Base-by-base conservation (phyloP, 1,140 invertebrate species). In the Amphibalanus amphitrite region DNA sequence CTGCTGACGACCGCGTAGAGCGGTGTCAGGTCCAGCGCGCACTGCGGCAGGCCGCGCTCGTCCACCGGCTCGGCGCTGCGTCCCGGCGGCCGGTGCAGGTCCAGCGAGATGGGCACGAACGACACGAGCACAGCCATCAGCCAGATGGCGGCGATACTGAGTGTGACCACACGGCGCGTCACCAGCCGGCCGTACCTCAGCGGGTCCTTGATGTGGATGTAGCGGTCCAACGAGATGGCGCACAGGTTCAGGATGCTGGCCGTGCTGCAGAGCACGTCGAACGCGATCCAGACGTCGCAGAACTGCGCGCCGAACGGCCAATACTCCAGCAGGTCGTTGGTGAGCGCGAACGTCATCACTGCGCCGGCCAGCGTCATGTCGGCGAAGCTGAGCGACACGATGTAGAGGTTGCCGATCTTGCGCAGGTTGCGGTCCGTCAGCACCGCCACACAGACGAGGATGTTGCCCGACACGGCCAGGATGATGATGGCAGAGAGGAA, bases 201-300 rank as follows among this genome's bases (percentile, higher is more conserved):
- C 71, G n/a, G n/a, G n/a, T n/a, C n/a, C n/a, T n/a, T n/a, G n/a
- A n/a, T n/a, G n/a, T n/a, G n/a, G n/a, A n/a, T n/a, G n/a, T n/a
- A n/a, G n/a, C n/a, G n/a, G n/a, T n/a, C n/a, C n/a, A n/a, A n/a
- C n/a, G n/a, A n/a, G n/a, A n/a, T n/a, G n/a, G n/a, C n/a, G n/a
- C n/a, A n/a, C n/a, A n/a, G n/a, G n/a, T n/a, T n/a, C n/a, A 99
- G 85, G 77, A 99, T 99, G 73, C 95, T 98, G 30, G 96, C 95
- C 67, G 96, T 98, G 75, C 91, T 97, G 82, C 95, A 98, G 92
- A 98, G 97, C 76, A 99, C 94, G 83, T 99, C 96, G 79, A 97
- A 96, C 30, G 94, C 95, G 75, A 98, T 92, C 96, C 96, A 99
- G 65, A 94, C 94, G 82, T 97, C 93, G 83, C 96, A 99, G 83